Evolutionary conservation across 37 sponge, comb jelly and placozoan species (phyloP).

Genomic region (Bolinopsis microptera): DNA sequence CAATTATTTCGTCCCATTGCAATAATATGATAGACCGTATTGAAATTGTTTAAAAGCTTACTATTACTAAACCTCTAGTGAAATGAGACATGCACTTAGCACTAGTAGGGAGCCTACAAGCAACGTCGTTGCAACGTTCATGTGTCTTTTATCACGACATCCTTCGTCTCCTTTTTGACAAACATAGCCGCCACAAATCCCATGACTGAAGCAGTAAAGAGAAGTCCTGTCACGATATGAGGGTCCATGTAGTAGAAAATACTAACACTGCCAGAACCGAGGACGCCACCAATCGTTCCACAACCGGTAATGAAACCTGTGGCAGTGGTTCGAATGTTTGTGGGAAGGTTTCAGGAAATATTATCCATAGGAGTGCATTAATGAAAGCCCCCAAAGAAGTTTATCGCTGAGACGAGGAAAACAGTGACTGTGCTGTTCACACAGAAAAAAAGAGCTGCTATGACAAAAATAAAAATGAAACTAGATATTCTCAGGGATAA

Average conservation of each 20-base stretch:
- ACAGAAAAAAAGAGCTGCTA: neutral
- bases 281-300: neutral
- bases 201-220: neutral
- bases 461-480: neutral
- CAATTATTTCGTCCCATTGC: too few species aligned
- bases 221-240: neutral
- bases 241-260: neutral
- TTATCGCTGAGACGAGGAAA: neutral
- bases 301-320: neutral
- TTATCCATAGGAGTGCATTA: neutral
- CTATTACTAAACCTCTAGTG: too few species aligned
- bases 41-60: too few species aligned
- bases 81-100: too few species aligned
- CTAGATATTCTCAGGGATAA: neutral
- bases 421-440: neutral
- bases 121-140: too few species aligned
- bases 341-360: neutral
- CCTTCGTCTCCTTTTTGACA: slow-evolving; percentile 5
- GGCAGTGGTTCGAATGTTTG: slow-evolving; percentile 2
- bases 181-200: neutral
- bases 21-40: too few species aligned
- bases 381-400: neutral
- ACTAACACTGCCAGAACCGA: neutral
- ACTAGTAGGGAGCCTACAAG: too few species aligned
- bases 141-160: neutral